Evolutionary conservation across 2,113 vertebrate genomes (phyloP).

Genomic region (Ia io): DNA sequence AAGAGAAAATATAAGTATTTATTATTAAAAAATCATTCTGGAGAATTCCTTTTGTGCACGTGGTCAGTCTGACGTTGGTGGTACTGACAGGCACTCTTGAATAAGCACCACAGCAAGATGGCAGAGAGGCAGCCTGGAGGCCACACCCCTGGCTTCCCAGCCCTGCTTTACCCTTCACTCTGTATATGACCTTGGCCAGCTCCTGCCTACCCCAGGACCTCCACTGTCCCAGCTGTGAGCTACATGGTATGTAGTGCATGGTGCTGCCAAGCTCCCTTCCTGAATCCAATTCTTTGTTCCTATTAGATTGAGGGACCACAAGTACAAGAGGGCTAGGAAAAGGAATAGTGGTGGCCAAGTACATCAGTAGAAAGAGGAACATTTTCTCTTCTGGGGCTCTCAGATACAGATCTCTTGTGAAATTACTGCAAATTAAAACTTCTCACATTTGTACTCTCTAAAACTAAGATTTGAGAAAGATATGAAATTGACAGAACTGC

Average conservation of each 20-base stretch:
- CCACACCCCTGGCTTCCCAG: background rate
- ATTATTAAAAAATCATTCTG: background rate
- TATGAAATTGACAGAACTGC: background rate
- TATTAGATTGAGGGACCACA: background rate
- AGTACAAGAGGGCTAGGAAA: background rate
- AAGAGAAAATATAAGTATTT: background rate
- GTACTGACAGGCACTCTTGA: no score
- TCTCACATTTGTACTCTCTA: background rate
- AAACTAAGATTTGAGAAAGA: background rate
- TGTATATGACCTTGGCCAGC: background rate
- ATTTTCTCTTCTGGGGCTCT: background rate
- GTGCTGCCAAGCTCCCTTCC: background rate
- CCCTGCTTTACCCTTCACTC: fast-evolving
- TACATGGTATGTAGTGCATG: no score
- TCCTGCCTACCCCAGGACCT: no score
- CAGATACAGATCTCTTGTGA: background rate
- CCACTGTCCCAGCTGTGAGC: background rate
- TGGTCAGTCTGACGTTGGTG: fast-evolving
- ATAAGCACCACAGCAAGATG: background rate
- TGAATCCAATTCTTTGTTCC: background rate
- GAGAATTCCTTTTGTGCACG: background rate
- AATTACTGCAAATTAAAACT: background rate
- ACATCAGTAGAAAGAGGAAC: background rate
- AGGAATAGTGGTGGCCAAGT: background rate
- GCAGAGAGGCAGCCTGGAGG: background rate